Conservation (phyloP, 1,140 invertebrate species). For the Lepidostoma basale region DNA sequence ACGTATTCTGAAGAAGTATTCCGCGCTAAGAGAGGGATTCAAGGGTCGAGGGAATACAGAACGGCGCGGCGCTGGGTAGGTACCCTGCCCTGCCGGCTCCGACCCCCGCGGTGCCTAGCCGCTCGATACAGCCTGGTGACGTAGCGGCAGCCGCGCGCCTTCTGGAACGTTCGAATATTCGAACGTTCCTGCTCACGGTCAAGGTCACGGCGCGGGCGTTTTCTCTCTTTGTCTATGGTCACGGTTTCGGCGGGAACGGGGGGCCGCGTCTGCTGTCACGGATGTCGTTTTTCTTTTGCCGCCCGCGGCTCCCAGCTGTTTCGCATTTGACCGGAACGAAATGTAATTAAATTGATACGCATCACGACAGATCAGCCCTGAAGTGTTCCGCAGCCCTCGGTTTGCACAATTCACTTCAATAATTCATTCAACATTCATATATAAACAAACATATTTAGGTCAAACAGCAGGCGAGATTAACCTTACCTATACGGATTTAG, state of each 20-base stretch:
- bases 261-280: conserved; percentile 37
- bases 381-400: background rate
- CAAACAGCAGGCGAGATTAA: too few species aligned
- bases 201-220: conserved; percentile 36
- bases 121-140: conserved; percentile 40
- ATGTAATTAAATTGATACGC: background rate
- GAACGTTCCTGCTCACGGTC: conserved; percentile 35
- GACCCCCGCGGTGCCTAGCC: background rate
- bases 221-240: conserved; percentile 42
- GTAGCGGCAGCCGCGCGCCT: conserved; percentile 5
- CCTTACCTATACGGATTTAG: too few species aligned
- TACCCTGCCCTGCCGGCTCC: conserved; percentile 2
- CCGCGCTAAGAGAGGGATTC: too few species aligned
- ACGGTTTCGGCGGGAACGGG: conserved; percentile 37
- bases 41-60: too few species aligned
- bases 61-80: too few species aligned
- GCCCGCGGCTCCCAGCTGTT: conserved; percentile 3
- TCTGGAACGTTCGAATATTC: conserved; percentile 40
- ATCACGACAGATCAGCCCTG: background rate
- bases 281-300: conserved; percentile 27
- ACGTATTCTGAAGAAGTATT: too few species aligned
- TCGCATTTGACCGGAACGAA: background rate
- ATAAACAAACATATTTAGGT: too few species aligned
- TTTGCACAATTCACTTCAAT: too few species aligned
- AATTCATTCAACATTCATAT: too few species aligned